Evolutionary conservation across 2,888 invertebrate species (phyloP).

Genomic region (Lithophane ornitopus): DNA sequence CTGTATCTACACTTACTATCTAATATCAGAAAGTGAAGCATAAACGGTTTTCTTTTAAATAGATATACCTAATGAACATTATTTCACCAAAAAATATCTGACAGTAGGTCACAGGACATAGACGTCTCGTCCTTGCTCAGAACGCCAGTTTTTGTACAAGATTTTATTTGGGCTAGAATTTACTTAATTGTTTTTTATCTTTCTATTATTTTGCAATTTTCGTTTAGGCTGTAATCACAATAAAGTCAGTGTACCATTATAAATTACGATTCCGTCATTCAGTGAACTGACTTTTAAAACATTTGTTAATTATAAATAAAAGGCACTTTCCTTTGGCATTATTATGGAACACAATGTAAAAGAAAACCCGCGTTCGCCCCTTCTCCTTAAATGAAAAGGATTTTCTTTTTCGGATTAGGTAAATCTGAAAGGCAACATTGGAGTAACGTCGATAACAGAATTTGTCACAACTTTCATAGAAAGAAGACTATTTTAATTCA

Average conservation of each 20-base stretch:
- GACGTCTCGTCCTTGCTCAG: constrained; percentile 12
- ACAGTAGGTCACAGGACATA: constrained; percentile 25
- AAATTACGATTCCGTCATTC: constrained; percentile 15
- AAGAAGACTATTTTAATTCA: not conserved
- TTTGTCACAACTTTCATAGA: not conserved
- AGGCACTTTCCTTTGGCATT: not conserved
- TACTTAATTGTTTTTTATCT: constrained; percentile 18
- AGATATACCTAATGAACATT: not conserved
- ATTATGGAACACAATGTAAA: not conserved
- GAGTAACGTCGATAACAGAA: not conserved
- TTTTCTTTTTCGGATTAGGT: not conserved
- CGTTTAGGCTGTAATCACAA: constrained; percentile 15
- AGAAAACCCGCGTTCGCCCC: not conserved
- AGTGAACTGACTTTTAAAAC: constrained; percentile 17
- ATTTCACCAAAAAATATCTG: constrained; percentile 7
- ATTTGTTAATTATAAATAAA: constrained; percentile 17
- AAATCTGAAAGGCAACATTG: constrained; percentile 4
- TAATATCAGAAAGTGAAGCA: not conserved
- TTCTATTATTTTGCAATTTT: constrained; percentile 25
- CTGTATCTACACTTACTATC: not conserved
- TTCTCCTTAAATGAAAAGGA: not conserved
- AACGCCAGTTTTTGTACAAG: constrained; percentile 4
- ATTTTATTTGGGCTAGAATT: constrained; percentile 15
- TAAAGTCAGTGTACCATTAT: constrained; percentile 22
- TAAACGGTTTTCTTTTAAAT: not conserved